Evolutionary conservation across 2,113 vertebrate genomes (phyloP), one percentile per base, ranked within the genome.

Genomic region (Lophura nycthemera): DNA sequence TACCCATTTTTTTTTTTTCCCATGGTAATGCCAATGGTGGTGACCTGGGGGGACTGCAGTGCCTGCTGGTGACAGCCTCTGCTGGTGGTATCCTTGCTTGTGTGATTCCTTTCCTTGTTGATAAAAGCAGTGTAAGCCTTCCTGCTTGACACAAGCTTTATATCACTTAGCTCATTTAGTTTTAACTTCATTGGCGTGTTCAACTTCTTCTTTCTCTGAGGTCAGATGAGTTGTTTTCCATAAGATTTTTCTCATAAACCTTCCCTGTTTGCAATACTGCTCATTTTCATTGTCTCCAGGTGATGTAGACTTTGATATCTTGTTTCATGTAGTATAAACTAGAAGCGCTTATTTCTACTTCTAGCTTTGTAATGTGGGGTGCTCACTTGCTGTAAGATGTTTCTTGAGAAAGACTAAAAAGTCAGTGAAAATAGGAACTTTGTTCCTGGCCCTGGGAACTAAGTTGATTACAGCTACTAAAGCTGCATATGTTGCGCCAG

Each of bases 281-380:
- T 87, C 54, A 60, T 13, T 27, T 38, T 0, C 0, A 0, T 76
- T 19, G 16, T 12, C 4, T 43, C 27, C 19, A 25, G 34, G 63
- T 34, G 65, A 27, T 17, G 7, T 1, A 7, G 82, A 5, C 14
- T 75, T 65, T 11, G 16, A 40, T 76, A 20, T 7, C 82, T 85
- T 77, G 40, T 82, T 84, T 72, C 22, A 25, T 13, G 24, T 57
- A 22, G 20, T 73, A 6, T 0, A 52, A 1, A 40, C 25, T 13
- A 45, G 13, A 63, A 63, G 32, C 38, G 5, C 67, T 84, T 87
- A 38, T 82, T 92, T 87, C 43, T 30, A 38, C 16, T 52, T 34
- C 29, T 7, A 64, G 0, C 0, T 1, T 71, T 0, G 0, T 64
- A 18, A 38, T 10, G 4, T 32, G 38, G 74, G 3, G 3, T 56